Evolutionary conservation across 1,140 invertebrate species (phyloP).

Genomic region (Diploscapter pachys): DNA sequence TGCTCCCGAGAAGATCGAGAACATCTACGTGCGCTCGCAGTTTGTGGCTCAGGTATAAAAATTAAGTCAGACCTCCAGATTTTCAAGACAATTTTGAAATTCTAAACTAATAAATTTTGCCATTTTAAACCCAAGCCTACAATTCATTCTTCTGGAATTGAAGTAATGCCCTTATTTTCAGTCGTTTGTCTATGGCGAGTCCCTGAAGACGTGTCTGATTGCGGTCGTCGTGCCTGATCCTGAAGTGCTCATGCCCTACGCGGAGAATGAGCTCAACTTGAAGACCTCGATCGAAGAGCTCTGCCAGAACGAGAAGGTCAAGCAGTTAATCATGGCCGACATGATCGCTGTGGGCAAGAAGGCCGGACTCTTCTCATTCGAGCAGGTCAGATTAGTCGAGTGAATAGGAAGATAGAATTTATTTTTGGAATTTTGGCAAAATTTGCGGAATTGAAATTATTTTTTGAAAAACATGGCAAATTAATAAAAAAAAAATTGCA

Average conservation of each 20-base stretch:
- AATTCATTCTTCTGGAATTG: no score
- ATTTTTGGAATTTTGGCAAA: no score
- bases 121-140: no score
- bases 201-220: conserved; percentile 80
- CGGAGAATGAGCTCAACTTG: conserved; percentile 76
- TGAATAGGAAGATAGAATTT: no score
- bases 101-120: no score
- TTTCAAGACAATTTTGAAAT: no score
- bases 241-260: conserved; percentile 66
- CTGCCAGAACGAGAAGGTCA: conserved; percentile 77
- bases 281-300: conserved; percentile 80
- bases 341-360: conserved; percentile 81
- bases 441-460: no score
- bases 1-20: conserved; percentile 67
- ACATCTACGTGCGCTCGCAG: conserved; percentile 61
- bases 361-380: conserved; percentile 86
- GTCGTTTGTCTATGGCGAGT: conserved; percentile 64
- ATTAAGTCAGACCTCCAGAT: no score
- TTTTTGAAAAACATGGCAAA: no score
- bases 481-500: no score
- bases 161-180: conserved; percentile 14
- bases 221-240: conserved; percentile 90
- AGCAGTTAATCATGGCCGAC: conserved; percentile 82
- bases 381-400: conserved; percentile 71
- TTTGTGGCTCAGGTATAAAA: conserved; percentile 55